phyloP scores from a whole-genome alignment of 2,888 invertebrate species.

The Argyresthia albistria region DNA sequence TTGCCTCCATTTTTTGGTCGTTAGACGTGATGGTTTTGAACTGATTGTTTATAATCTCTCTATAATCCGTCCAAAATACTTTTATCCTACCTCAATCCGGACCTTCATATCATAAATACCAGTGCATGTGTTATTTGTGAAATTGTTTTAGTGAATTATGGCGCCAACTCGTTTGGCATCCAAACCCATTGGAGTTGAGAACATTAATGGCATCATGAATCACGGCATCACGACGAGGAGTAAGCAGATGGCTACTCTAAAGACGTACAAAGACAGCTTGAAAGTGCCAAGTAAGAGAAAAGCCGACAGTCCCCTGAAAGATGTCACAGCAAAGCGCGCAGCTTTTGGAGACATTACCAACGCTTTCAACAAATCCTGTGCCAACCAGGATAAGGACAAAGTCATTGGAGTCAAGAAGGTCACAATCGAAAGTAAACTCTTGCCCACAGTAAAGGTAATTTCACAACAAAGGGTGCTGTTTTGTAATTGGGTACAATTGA shows the following conservation, averaged over 20 bases:
- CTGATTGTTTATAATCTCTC: not conserved
- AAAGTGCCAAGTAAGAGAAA: conserved; percentile 81
- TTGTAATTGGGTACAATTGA: not conserved
- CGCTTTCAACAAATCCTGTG: conserved; percentile 64
- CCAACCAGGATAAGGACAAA: conserved; percentile 50
- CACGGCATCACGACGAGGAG: conserved; percentile 75
- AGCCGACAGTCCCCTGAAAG: conserved; percentile 85
- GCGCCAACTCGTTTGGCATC: conserved; percentile 75
- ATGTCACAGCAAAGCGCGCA: conserved; percentile 82
- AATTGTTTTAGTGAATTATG: conserved; percentile 57
- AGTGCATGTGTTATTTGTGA: conserved; percentile 34
- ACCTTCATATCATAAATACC: not conserved
- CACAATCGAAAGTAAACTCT: conserved; percentile 61
- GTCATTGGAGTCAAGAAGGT: conserved; percentile 58
- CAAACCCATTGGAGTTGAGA: conserved; percentile 58
- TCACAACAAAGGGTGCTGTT: not conserved
- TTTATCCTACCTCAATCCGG: too few relatives aligned
- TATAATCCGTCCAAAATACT: too few relatives aligned
- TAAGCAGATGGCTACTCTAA: conserved; percentile 68
- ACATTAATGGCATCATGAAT: conserved; percentile 51
- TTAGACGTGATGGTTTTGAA: conserved; percentile 38
- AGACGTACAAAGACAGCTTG: conserved; percentile 47
- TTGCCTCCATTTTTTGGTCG: conserved; percentile 64
- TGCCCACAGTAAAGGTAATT: conserved; percentile 57
- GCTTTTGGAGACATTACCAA: conserved; percentile 92